Base-by-base conservation (phyloP, 2,113 vertebrate species). In the Psettodes erumei region DNA sequence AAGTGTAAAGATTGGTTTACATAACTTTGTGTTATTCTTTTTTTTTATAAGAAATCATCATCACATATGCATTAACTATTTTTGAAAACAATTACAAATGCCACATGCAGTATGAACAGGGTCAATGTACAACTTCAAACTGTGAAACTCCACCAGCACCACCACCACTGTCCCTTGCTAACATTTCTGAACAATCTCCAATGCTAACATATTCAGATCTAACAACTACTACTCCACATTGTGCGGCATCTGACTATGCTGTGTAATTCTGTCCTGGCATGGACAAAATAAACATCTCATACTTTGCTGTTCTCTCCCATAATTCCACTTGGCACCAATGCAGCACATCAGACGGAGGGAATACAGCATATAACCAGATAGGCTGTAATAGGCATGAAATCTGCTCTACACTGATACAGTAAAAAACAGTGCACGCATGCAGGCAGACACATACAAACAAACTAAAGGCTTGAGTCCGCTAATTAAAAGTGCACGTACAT, bases 291-390 rank as follows among this genome's bases (percentile, higher is more conserved):
- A 87, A 89, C 84, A 86, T 81, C 73, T 87, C 77, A 69, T 68
- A 81, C 77, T 83, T 86, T 76, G 65, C 88, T 80, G 75, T 74
- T 82, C 83, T 82, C 75, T 78, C 69, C 63, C 64, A 64, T 90
- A 88, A 89, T 86, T 83, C 81, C 59, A 10, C 81, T 86, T 90
- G 87, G 89, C 88, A 89, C 81, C 71, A 72, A 28, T 42, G 73
- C 74, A 69, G 75, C 79, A 69, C 78, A 77, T 88, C 71, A 72
- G 68, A 85, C 35, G 35, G 37, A 21, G 68, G 25, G 72, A 81
- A 43, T 33, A 42, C 53, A 75, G 79, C 81, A 75, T 72, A 16
- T 67, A 7, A 79, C 25, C 66, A 83, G 80, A 87, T 76, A 43
- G 50, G 56, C 61, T 1, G 38, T 83, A 84, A 83, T 51, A 80